Percentiles rank a stretch among this genome's conserved stretches.
phyloP scores from a whole-genome alignment of 1,140 invertebrate genomes.

The Hirudo medicinalis region DNA sequence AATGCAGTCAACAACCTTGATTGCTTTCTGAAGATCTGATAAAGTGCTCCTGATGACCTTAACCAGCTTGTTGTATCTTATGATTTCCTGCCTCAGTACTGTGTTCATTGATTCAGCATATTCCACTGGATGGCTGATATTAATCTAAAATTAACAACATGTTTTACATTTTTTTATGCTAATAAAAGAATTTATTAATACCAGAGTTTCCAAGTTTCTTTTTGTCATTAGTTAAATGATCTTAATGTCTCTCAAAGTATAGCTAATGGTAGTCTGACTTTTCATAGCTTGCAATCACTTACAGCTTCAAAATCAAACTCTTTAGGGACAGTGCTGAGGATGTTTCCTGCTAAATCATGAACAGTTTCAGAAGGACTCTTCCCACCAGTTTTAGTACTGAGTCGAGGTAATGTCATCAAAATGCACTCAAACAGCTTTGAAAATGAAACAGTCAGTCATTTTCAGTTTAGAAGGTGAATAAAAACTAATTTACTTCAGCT shows the following conservation, averaged over 20 bases:
- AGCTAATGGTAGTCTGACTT: no score
- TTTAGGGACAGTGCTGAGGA: constrained; percentile 37
- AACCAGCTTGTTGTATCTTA: constrained; percentile 36
- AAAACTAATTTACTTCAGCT: constrained; percentile 41
- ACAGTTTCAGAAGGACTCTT: constrained; percentile 37
- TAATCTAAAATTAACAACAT: constrained; percentile 30
- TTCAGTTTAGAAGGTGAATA: background rate
- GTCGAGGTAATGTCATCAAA: constrained; percentile 58
- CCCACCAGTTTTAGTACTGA: constrained; percentile 41
- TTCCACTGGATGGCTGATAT: constrained; percentile 39
- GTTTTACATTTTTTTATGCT: background rate
- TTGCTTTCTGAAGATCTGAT: constrained; percentile 39
- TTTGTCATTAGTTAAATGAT: no score
- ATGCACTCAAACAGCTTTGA: constrained; percentile 58
- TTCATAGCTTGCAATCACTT: background rate
- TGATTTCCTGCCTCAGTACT: constrained; percentile 40
- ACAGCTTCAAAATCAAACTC: constrained; percentile 39
- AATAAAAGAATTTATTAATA: no score
- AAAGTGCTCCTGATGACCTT: constrained; percentile 35
- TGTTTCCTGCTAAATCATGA: constrained; percentile 37
- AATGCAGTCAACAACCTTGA: constrained; percentile 28
- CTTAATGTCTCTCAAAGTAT: no score
- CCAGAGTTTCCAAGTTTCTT: no score
- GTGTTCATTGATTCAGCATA: constrained; percentile 43
- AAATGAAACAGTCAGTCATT: constrained; percentile 1